These are phyloP conservation scores for Taenaris catops DNA, from an alignment of 2,888 invertebrate genomes.

Conservation along the genomic window DNA sequence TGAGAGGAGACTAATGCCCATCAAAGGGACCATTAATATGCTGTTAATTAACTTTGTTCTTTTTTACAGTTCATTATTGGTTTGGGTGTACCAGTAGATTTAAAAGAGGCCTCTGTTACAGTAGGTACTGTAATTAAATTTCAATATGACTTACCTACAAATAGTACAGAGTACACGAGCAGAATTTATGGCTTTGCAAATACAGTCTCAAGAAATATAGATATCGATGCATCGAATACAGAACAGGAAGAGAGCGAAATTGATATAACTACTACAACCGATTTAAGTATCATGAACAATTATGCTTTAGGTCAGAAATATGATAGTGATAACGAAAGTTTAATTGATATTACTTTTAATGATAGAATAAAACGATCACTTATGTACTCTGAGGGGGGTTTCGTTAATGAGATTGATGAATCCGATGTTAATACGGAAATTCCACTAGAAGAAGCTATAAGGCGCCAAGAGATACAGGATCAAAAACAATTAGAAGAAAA, in stretches of 20 bases:
- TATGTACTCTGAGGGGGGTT: conserved; percentile 55
- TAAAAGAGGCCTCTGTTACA: conserved; percentile 81
- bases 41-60: too few relatives aligned
- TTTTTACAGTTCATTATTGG: conserved; percentile 81
- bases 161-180: conserved; percentile 79
- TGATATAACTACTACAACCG: conserved; percentile 32
- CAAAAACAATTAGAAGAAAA: conserved; percentile 38
- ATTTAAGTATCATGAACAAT: conserved; percentile 28
- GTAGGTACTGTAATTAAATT: conserved; percentile 84
- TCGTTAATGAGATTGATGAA: conserved; percentile 32
- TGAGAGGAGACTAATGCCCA: too few relatives aligned
- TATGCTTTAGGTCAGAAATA: conserved; percentile 25
- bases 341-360: conserved; percentile 63
- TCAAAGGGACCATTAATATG: too few relatives aligned
- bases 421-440: conserved; percentile 38
- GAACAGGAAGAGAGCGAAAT: conserved; percentile 28
- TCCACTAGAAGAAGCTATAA: conserved; percentile 66
- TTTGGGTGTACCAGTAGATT: conserved; percentile 83
- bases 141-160: conserved; percentile 83
- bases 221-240: conserved; percentile 33
- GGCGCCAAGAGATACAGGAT: conserved; percentile 70
- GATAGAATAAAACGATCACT: conserved; percentile 52
- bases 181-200: conserved; percentile 65
- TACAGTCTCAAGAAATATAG: conserved; percentile 64
- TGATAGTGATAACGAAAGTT: conserved; percentile 44